Base-by-base conservation (phyloP, 2,113 vertebrate genomes). In the Oxyura jamaicensis region DNA sequence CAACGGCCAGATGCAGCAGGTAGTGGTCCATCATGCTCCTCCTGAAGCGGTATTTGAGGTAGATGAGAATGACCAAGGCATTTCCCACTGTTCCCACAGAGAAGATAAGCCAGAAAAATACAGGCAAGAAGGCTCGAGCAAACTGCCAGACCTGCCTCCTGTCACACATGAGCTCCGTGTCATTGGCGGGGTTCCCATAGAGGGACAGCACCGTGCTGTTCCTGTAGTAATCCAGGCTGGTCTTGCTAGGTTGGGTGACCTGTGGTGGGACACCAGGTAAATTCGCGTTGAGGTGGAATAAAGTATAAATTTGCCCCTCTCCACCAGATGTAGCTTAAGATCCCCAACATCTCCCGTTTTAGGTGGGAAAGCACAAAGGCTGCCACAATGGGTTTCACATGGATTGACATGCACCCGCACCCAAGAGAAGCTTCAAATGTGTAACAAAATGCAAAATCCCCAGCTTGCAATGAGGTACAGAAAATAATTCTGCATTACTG, bases 21-120 rank as follows among this genome's bases (percentile, higher is more conserved):
- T 99, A 99, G 74, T 93, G 96, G 44, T 99, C 99, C 0, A 98
- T 99, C 98, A 98, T 98, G 84, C 98, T 99, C 96, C 98, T 99
- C 84, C 98, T 97, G 21, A 98, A 97, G 26, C 97, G 98, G 48
- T 98, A 96, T 13, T 98, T 98, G 89, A 97, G 97, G 95, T 98
- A 99, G 95, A 99, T 97, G 1, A 98, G 98, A 55, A 99, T 92
- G 0, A 99, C 98, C 88, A 99, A 79, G 44, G 98, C 78, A 25
- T 99, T 99, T 22, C 99, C 99, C 71, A 98, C 1, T 0, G 97
- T 84, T 1, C 99, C 99, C n/a, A 98, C 93, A 9, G 94, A 10
- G 82, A 99, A 99, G 96, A 99, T 98, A 19, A 98, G 95, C 98
- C 98, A 98, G 96, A 98, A 99, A 53, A 99, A 95, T 6, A 97